Conservation (phyloP, 2,797 vertebrate species). For the Clamator glandarius region DNA sequence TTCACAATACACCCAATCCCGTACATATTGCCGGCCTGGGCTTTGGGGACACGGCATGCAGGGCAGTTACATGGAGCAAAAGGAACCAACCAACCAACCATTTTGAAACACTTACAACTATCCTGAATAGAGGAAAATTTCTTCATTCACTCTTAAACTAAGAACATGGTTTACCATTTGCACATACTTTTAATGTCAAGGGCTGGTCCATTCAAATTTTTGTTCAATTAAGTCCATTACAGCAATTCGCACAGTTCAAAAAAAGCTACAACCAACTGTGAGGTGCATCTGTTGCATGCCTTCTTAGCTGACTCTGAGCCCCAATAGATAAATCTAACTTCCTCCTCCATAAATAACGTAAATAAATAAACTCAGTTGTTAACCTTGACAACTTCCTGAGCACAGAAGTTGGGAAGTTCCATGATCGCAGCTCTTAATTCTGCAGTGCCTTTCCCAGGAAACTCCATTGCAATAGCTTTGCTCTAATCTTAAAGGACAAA, state of each 20-base stretch:
- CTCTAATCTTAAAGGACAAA: background rate
- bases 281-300: background rate
- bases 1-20: background rate
- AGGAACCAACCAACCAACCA: background rate
- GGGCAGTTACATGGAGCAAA: background rate
- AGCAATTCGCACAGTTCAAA: background rate
- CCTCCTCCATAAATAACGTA: background rate
- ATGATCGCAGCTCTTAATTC: background rate
- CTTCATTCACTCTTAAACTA: background rate
- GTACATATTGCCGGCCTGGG: background rate
- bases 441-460: background rate
- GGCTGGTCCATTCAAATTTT: background rate
- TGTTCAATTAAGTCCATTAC: background rate
- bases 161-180: background rate
- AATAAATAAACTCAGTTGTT: slow-evolving; percentile 23
- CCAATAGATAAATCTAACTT: background rate
- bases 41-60: background rate
- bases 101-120: background rate
- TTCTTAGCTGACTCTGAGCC: background rate
- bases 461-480: background rate
- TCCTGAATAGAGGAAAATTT: background rate
- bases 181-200: background rate
- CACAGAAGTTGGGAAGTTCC: slow-evolving; percentile 9
- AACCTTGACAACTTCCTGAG: slow-evolving; percentile 1
- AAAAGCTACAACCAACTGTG: background rate